These are phyloP conservation scores for Augochlorella aurata DNA, from an alignment of 2,888 invertebrate genomes.

Conservation along the genomic window DNA sequence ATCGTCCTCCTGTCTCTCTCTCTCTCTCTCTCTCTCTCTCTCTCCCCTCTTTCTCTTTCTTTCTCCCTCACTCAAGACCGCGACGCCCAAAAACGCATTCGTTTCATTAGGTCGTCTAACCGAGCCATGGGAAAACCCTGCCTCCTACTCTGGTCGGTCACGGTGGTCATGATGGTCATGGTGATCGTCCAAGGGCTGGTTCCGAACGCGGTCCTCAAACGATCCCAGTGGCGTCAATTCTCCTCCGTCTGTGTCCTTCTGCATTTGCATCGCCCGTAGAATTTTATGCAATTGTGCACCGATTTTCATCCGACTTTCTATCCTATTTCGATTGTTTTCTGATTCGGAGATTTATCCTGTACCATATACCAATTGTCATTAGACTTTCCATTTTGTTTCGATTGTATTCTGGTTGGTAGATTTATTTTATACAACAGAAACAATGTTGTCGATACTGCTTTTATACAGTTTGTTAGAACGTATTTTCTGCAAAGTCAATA, in stretches of 20 bases:
- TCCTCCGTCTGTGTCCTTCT: neutral
- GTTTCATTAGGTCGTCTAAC: conserved; percentile 74
- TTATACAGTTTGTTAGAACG: neutral
- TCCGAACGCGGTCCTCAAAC: neutral
- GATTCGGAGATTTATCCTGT: too few species aligned
- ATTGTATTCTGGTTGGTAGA: neutral
- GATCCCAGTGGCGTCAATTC: neutral
- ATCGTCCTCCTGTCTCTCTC: conserved; percentile 42
- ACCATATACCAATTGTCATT: too few species aligned
- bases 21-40: neutral
- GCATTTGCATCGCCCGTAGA: neutral
- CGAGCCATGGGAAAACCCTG: conserved; percentile 30
- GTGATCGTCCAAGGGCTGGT: neutral
- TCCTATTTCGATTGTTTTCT: neutral
- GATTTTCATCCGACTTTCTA: neutral
- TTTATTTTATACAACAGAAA: neutral
- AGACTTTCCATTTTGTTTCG: neutral
- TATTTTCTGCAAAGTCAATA: neutral
- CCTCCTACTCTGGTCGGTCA: neutral
- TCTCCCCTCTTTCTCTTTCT: neutral
- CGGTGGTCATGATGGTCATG: neutral
- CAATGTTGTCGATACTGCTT: neutral
- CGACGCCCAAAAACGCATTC: conserved; percentile 63
- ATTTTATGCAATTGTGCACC: neutral
- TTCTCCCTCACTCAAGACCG: too few species aligned